Base-by-base conservation (phyloP, 2,797 vertebrate species). In the Amazona ochrocephala region DNA sequence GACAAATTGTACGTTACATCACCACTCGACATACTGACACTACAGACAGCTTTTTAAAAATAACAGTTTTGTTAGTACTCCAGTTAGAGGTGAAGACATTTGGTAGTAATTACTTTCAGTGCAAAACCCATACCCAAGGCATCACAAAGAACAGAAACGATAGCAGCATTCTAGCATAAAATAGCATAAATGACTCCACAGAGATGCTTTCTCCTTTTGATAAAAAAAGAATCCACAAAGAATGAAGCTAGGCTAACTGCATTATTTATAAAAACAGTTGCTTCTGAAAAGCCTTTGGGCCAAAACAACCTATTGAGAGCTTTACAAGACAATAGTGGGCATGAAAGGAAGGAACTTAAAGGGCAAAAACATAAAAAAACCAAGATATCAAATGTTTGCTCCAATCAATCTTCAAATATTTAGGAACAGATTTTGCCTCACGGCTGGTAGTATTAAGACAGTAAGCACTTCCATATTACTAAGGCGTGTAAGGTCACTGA, bases 281-380 rank as follows among this genome's bases (percentile, higher is more conserved):
- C 53, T 74, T 93, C 56, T 41, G 51, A 84, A 54, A 56, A 91
- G 64, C 71, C 66, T 89, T 64, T 62, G 54, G 54, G 71, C 68
- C 67, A 80, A 77, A 90, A 84, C 39, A 87, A 30, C 44, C 64
- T 64, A 79, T 5, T 65, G 47, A 92, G 67, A 92, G 22, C 8
- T 84, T 83, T 82, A 77, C n/a, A 94, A 75, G 56, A 34, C 68
- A 94, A 77, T 1, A 90, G 62, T 7, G 68, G 50, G 73, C 45
- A 88, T 41, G 26, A 92, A 92, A 87, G 12, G 13, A 73, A 91
- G 14, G 27, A 93, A 80, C 44, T 85, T 53, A 84, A 95, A 88
- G n/a, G 14, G 27, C 6, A 84, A 92, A 92, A 84, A 47, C 34
- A 89, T 18, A 61, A 93, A 84, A n/a, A 10, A 74, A 34, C 10